These are phyloP conservation scores for Crepidodera aurea DNA, from an alignment of 2,888 invertebrate species.

Conservation along the genomic window DNA sequence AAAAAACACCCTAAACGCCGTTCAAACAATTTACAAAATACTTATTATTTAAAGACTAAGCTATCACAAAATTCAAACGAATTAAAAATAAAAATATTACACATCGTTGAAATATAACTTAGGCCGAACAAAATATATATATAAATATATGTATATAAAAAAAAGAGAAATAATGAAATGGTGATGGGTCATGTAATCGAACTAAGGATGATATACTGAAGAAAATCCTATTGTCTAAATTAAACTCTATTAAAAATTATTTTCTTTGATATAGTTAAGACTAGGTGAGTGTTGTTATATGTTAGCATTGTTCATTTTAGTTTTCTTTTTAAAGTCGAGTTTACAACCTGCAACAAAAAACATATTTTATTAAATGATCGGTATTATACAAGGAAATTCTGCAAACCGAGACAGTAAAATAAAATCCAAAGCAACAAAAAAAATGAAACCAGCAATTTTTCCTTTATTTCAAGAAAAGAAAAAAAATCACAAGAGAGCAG, in stretches of 20 bases:
- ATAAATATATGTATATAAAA: constrained; percentile 32
- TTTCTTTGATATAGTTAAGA: constrained; percentile 54
- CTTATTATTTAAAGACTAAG: constrained; percentile 39
- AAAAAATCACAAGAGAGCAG: too few species aligned
- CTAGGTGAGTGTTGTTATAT: constrained; percentile 53
- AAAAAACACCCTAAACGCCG: constrained; percentile 41
- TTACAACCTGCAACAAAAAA: constrained; percentile 45
- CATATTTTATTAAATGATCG: too few species aligned
- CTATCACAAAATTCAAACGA: constrained; percentile 43
- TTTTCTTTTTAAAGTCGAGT: constrained; percentile 41
- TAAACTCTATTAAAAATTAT: constrained; percentile 44
- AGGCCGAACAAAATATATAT: constrained; percentile 43
- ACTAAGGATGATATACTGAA: constrained; percentile 5
- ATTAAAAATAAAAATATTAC: constrained; percentile 39
- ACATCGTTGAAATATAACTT: constrained; percentile 42
- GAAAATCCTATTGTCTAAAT: constrained; percentile 40
- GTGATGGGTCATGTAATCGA: constrained; percentile 18
- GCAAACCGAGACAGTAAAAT: too few species aligned
- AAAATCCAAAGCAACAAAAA: too few species aligned
- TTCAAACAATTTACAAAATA: constrained; percentile 43
- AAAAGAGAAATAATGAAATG: constrained; percentile 22
- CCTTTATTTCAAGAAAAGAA: too few species aligned
- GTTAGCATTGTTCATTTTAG: constrained; percentile 42
- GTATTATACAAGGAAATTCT: too few species aligned
- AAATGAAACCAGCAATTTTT: too few species aligned